These are phyloP conservation scores for Harlomillsia oculata DNA, from an alignment of 1,140 invertebrate species.

Conservation along the genomic window DNA sequence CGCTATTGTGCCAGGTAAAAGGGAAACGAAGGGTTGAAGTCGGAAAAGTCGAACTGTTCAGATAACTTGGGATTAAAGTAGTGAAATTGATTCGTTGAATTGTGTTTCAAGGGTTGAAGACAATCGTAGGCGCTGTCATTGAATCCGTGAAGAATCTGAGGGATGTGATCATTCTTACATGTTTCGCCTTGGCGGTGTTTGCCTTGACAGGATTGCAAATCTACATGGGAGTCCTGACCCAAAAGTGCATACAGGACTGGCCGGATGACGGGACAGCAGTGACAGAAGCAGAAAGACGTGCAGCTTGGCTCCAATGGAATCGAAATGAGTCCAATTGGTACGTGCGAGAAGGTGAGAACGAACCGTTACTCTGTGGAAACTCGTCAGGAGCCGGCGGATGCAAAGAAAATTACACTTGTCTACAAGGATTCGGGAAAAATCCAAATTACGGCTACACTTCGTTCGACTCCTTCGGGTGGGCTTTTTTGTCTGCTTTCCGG, in stretches of 20 bases:
- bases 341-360: constrained; percentile 44
- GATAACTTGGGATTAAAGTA: too few species aligned
- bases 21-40: too few species aligned
- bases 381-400: constrained; percentile 60
- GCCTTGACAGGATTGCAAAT: constrained; percentile 72
- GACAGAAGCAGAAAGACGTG: neutral
- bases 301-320: neutral
- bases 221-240: constrained; percentile 92
- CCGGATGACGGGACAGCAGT: constrained; percentile 71
- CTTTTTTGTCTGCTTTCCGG: constrained; percentile 87
- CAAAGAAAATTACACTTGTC: constrained; percentile 58
- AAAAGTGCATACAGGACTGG: constrained; percentile 88
- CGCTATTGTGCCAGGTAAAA: constrained; percentile 94
- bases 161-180: constrained; percentile 97
- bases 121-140: constrained; percentile 97
- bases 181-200: constrained; percentile 97
- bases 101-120: constrained; percentile 59
- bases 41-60: too few species aligned
- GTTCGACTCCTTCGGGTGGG: constrained; percentile 96
- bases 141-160: constrained; percentile 97
- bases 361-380: constrained; percentile 73
- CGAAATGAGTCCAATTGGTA: constrained; percentile 36
- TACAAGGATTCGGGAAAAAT: constrained; percentile 85
- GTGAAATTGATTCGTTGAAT: neutral
- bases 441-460: constrained; percentile 95